Conservation (phyloP, 2,888 invertebrate genomes). For the Melanotus villosus region DNA sequence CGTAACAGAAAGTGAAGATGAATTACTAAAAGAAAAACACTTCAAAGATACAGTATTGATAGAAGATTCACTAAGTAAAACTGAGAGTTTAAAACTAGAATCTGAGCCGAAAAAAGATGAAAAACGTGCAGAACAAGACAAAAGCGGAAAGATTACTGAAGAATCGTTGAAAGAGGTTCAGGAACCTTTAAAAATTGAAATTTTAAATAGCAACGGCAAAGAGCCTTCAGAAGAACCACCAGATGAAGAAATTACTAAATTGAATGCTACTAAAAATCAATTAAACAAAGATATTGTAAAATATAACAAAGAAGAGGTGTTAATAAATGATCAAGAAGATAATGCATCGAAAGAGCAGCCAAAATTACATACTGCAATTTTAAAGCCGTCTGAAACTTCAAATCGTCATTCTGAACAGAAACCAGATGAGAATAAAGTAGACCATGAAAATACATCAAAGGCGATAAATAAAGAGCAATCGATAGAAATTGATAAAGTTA, state of each 20-base stretch:
- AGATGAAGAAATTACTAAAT: no score
- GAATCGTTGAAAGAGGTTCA: no score
- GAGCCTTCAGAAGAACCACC: no score
- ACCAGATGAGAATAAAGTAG: neutral
- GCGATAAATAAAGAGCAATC: no score
- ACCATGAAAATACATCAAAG: no score
- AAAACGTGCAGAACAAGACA: neutral
- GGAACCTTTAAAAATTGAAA: no score
- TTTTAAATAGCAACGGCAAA: no score
- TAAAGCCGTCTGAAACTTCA: neutral
- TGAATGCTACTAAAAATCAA: neutral
- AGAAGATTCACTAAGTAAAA: no score
- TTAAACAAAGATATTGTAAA: neutral
- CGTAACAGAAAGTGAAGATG: neutral
- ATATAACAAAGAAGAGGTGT: neutral
- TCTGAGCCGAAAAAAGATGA: neutral
- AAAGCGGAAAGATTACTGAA: neutral
- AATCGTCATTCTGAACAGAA: neutral
- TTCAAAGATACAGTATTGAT: no score
- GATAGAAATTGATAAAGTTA: no score
- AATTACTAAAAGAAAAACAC: neutral
- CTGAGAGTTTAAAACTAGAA: neutral
- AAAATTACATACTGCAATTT: no score
- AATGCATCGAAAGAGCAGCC: no score
- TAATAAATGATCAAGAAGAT: neutral